Base-by-base conservation (phyloP, 2,888 invertebrate species). In the Zygaena filipendulae region DNA sequence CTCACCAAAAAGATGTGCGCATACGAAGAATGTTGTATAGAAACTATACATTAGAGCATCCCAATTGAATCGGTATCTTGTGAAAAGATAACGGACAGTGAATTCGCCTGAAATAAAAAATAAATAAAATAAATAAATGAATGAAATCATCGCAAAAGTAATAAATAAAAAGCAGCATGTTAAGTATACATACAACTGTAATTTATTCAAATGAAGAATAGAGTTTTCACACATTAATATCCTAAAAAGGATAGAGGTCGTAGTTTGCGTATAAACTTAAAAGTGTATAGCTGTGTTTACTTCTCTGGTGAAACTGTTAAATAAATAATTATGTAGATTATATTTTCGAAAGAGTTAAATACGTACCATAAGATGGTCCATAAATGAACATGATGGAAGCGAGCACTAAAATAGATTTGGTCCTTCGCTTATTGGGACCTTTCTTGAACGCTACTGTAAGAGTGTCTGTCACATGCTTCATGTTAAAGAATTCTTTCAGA, bases 381-480 rank as follows among this genome's bases (percentile, higher is more conserved):
- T 72, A 70, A 38, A 75, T 63, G 48, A 74, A 70, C 24, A 48
- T 56, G 23, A 75, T 69, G 3, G 59, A 52, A 5, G 56, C 45
- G 24, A 77, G 40, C 13, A 77, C 45, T 33, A 77, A 57, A 45
- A 74, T 64, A 5, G 67, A 69, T 51, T 72, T 75, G 44, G 51
- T 48, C 14, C 68, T 49, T 8, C 75, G 43, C 4, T 53, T 40
- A 41, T 72, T 64, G 18, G 74, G 71, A 33, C 74, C 75, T 11
- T 59, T 67, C 58, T 75, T 82, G 50, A 84, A 81, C 24, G 77
- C 79, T 2, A 83, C 75, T 24, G 59, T 55, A 3, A 82, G 46
- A 1, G 83, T 81, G 25, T 82, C 75, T 33, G 59, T 69, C 12
- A 83, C 74, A 43, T 82, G 81, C 44, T 67, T 64, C 13, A 77